These are phyloP conservation scores for Parapristionchus giblindavisi DNA, from an alignment of 2,888 invertebrate species.

Conservation along the genomic window DNA sequence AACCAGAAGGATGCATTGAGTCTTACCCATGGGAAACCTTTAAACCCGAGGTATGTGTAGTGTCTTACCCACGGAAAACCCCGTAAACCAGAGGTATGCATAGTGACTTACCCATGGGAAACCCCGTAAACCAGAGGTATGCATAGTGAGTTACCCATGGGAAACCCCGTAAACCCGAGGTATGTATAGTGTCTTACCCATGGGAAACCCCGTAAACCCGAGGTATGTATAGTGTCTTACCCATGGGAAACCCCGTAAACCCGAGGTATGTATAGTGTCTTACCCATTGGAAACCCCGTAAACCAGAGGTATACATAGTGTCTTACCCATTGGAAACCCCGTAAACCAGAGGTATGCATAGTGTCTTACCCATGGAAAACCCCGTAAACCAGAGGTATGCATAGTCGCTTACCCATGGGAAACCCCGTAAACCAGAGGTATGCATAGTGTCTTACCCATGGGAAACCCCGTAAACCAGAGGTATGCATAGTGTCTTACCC, in stretches of 20 bases:
- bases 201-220: constrained; percentile 63
- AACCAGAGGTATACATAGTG: constrained; percentile 70
- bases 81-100: constrained; percentile 71
- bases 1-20: constrained; percentile 70
- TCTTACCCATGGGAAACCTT: neutral
- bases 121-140: constrained; percentile 70
- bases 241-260: neutral
- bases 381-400: constrained; percentile 80
- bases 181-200: neutral
- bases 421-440: constrained; percentile 70
- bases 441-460: neutral
- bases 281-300: neutral
- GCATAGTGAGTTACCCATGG: neutral
- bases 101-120: neutral
- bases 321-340: neutral
- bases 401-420: neutral
- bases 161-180: constrained; percentile 67
- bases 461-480: constrained; percentile 70
- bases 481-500: constrained; percentile 22
- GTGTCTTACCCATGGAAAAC: constrained; percentile 95
- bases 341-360: constrained; percentile 86
- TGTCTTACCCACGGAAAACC: neutral
- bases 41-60: constrained; percentile 68
- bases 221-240: constrained; percentile 42
- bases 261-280: constrained; percentile 67